Percentiles rank a stretch among this genome's conserved stretches.
Evolutionary conservation across 2,888 invertebrate genomes (phyloP).

Genomic region (Petrolisthes cinctipes): DNA sequence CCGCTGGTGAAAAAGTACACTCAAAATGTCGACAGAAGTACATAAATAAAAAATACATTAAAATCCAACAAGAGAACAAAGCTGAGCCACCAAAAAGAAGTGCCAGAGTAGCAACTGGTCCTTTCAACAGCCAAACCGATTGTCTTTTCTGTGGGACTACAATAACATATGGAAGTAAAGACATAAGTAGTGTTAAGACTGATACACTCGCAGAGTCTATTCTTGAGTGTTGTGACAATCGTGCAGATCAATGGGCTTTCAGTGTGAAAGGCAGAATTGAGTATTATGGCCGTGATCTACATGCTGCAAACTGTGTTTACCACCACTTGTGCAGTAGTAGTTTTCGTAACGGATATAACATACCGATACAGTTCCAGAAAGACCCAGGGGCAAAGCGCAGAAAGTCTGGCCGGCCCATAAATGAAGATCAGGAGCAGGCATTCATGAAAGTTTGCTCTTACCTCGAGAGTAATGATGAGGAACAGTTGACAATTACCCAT

Average conservation of each 20-base stretch:
- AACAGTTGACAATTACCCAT: background rate
- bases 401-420: background rate
- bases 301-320: constrained; percentile 24
- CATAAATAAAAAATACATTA: background rate
- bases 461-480: background rate
- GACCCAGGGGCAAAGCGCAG: background rate
- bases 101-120: constrained; percentile 13
- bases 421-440: constrained; percentile 17
- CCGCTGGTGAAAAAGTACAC: constrained; percentile 18
- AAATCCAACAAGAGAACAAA: constrained; percentile 10
- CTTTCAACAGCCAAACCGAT: constrained; percentile 24
- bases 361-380: constrained; percentile 19
- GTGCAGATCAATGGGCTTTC: constrained; percentile 13
- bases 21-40: background rate
- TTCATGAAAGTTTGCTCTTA: constrained; percentile 8
- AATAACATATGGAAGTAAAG: background rate
- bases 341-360: background rate
- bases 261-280: constrained; percentile 16
- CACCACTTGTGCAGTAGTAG: constrained; percentile 6
- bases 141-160: constrained; percentile 22
- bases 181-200: background rate
- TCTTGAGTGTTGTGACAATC: background rate
- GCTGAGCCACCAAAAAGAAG: constrained; percentile 1
- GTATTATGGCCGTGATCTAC: constrained; percentile 12
- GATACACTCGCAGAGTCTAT: constrained; percentile 11